Evolutionary conservation across 1,140 invertebrate genomes (phyloP), one percentile per base, ranked within the genome.

Genomic region (Trissolcus basalis): DNA sequence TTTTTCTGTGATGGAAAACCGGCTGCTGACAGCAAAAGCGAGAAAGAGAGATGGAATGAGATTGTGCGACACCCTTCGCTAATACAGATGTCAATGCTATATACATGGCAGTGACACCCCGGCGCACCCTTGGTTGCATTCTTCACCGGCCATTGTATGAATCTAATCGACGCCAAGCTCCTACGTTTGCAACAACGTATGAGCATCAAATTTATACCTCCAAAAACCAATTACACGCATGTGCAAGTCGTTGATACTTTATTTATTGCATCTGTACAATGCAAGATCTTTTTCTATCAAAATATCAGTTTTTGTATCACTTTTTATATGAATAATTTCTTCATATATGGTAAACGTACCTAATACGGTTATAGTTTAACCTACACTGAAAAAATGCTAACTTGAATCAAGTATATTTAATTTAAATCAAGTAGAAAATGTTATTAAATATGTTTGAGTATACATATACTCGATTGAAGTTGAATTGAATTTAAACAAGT

Each of bases 21-120:
- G 69, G 59, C 16, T 64, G 64, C 19, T 27, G 19, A 27, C 19
- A 27, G 19, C 19, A 27, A 1, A 27, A 1, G 19, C 1, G 19
- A 27, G 19, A 27, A 6, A 27, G 19, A 1, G 6, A 27, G 19
- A 27, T 6, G 6, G 16, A 11, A 4, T 4, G 35, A 15, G n/a
- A 11, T 1, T 15, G 54, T 14, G 47, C 45, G 50, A 41, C 60
- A 63, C 67, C 65, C 59, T 39, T n/a, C 41, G 44, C 32, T 77
- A 72, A 77, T 77, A 72, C 68, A 72, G 74, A 77, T 67, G 68
- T 77, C 74, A 72, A 68, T 63, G 61, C 27, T 64, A 58, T 67
- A 51, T 51, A 60, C 47, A 65, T 44, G 51, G 47, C 43, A 44
- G 33, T 32, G 58, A 36, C 67, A 56, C 51, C 58, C 59, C 35